phyloP scores from a whole-genome alignment of 1,140 invertebrate genomes.

The Drosophila seguyi region DNA sequence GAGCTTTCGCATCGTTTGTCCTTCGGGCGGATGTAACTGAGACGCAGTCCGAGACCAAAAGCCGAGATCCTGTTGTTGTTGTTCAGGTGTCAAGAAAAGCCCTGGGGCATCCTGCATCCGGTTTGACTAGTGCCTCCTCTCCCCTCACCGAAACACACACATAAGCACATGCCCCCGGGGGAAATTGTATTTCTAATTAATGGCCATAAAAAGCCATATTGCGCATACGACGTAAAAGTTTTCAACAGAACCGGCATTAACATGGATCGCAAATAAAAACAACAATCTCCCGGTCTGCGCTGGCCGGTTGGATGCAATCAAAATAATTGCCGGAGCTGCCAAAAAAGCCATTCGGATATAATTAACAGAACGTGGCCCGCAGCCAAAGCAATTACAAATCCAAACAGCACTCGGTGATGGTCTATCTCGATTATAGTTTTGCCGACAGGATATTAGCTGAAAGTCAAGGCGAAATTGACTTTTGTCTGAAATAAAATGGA shows the following conservation, averaged over 20 bases:
- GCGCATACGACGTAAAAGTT: conserved; percentile 54
- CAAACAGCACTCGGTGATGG: conserved; percentile 59
- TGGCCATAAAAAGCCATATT: conserved; percentile 73
- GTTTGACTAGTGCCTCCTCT: conserved; percentile 2
- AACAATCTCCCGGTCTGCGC: conserved; percentile 13
- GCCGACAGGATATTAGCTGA: conserved; percentile 79
- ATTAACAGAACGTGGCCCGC: conserved; percentile 64
- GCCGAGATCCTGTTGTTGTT: conserved; percentile 24
- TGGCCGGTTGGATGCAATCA: conserved; percentile 31
- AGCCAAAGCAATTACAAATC: conserved; percentile 75
- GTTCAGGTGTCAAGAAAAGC: conserved; percentile 59
- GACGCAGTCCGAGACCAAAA: conserved; percentile 29
- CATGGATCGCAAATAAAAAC: conserved; percentile 23
- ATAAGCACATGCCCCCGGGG: conserved; percentile 15
- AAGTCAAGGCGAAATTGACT: conserved; percentile 70
- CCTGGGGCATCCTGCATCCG: conserved; percentile 42
- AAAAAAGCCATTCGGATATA: conserved; percentile 78
- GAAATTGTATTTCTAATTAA: conserved; percentile 79
- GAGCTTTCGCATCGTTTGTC: conserved; percentile 48
- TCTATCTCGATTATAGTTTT: conserved; percentile 71
- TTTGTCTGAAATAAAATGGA: conserved; percentile 8
- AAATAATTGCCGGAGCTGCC: conserved; percentile 62
- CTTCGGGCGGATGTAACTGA: conserved; percentile 75
- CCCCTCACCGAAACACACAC: neutral
- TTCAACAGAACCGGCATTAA: conserved; percentile 57